These are phyloP conservation scores for Cepphus grylle DNA, from an alignment of 2,113 vertebrate species.

Conservation along the genomic window DNA sequence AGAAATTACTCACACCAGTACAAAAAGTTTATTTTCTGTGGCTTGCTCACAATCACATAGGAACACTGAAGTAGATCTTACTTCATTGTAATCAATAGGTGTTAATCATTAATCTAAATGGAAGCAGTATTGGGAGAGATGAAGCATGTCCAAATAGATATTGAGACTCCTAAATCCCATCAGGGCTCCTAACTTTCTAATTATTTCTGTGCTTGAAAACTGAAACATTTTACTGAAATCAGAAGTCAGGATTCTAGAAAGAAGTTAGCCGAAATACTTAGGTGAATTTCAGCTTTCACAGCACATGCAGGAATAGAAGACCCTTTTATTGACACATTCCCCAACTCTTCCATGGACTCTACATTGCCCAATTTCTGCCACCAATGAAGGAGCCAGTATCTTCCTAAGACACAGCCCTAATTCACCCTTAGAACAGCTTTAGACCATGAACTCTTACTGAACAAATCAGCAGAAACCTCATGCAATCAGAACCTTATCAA, in stretches of 20 bases:
- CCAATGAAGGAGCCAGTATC: neutral
- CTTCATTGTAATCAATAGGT: neutral
- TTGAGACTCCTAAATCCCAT: neutral
- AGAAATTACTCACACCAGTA: neutral
- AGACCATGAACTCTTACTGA: neutral
- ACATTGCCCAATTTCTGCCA: neutral
- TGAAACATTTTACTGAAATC: neutral
- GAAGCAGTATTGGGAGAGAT: neutral
- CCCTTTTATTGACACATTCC: neutral
- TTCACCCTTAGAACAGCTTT: neutral
- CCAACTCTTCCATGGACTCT: neutral
- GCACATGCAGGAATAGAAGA: neutral
- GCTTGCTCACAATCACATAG: fast-evolving
- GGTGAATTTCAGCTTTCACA: neutral
- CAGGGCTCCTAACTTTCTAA: neutral
- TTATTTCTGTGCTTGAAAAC: neutral
- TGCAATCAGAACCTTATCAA: neutral
- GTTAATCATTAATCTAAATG: neutral
- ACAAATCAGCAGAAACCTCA: neutral
- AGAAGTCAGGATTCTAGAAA: neutral
- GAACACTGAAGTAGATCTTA: neutral
- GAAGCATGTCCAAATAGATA: neutral
- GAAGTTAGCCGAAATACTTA: neutral
- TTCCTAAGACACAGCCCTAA: neutral
- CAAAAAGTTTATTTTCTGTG: neutral